Evolutionary conservation across 2,113 vertebrate genomes (phyloP).

Genomic region (Aplodontia rufa): DNA sequence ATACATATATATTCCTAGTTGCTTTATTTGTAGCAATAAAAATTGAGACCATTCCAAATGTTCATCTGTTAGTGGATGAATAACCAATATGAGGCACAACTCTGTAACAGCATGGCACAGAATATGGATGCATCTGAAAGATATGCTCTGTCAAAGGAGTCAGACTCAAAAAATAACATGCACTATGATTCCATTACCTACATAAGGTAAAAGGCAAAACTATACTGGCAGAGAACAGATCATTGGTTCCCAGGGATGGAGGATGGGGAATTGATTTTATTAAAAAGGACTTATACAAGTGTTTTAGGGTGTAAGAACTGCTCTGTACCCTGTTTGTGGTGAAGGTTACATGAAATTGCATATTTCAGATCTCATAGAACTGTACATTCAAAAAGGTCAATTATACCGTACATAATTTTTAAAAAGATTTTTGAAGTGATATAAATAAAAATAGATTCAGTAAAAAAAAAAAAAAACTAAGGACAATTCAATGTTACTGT

Average conservation of each 20-base stretch:
- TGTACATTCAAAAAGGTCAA: background rate
- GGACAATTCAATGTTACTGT: background rate
- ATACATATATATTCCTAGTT: background rate
- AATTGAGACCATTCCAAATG: background rate
- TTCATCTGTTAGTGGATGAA: too few species aligned
- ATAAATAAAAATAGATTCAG: background rate
- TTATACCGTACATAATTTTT: background rate
- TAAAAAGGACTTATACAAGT: background rate
- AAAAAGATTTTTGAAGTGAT: background rate
- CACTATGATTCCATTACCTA: background rate
- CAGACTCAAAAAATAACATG: background rate
- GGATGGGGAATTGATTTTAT: too few species aligned
- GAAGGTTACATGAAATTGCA: background rate
- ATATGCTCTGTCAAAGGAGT: background rate
- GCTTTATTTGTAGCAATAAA: background rate
- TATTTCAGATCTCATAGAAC: background rate
- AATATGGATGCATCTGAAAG: background rate
- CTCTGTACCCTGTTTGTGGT: background rate
- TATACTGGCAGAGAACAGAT: background rate
- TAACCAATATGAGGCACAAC: background rate
- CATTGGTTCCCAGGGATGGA: background rate
- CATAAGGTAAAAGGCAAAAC: background rate
- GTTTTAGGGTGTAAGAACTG: background rate
- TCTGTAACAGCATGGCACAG: background rate
- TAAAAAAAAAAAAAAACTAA: background rate